phyloP scores from a whole-genome alignment of 2,797 vertebrate genomes.

The Myripristis murdjan region DNA sequence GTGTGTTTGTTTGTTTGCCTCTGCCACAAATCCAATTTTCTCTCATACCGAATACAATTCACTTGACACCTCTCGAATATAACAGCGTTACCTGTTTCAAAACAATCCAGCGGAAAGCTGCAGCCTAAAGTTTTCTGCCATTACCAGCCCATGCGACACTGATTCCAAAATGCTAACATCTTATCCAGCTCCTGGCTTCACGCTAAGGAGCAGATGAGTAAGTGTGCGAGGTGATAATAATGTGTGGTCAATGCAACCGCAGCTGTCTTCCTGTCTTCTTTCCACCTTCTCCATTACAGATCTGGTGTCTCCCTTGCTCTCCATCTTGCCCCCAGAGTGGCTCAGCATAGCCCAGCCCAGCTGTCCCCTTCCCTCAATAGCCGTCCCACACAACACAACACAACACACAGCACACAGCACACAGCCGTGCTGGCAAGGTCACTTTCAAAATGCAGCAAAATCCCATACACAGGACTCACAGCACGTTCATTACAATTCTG shows the following conservation, averaged over 20 bases:
- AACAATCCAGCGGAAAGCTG: background rate
- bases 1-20: slow-evolving; percentile 25
- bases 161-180: slow-evolving; percentile 15
- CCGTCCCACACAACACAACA: slow-evolving; percentile 39
- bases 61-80: background rate
- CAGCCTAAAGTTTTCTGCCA: background rate
- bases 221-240: slow-evolving; percentile 59
- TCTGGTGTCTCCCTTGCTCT: slow-evolving; percentile 53
- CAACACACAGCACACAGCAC: slow-evolving; percentile 23
- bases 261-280: slow-evolving; percentile 74
- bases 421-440: slow-evolving; percentile 46
- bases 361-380: slow-evolving; percentile 77
- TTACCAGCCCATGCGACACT: background rate
- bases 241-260: slow-evolving; percentile 65
- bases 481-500: background rate
- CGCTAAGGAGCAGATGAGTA: slow-evolving; percentile 23
- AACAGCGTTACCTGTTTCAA: background rate
- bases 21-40: slow-evolving; percentile 37
- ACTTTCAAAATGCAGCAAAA: slow-evolving; percentile 44
- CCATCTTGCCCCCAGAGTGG: slow-evolving; percentile 43
- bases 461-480: too few relatives aligned
- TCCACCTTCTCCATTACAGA: slow-evolving; percentile 71
- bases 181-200: slow-evolving; percentile 26
- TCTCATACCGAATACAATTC: slow-evolving; percentile 2
- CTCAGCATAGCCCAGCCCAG: slow-evolving; percentile 61